Conservation (phyloP, 2,888 invertebrate genomes). For the Baccha elongata region DNA sequence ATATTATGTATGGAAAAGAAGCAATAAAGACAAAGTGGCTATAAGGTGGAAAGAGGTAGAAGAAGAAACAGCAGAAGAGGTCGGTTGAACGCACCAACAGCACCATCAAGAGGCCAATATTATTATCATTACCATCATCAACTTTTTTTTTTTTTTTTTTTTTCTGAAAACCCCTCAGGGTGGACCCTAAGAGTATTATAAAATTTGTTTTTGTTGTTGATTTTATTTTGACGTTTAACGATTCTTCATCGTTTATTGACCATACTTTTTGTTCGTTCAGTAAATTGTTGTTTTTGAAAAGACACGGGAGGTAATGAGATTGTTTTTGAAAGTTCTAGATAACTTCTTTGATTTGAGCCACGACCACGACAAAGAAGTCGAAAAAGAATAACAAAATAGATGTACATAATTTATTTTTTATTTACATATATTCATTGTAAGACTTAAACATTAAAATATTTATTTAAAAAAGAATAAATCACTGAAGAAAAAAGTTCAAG, state of each 20-base stretch:
- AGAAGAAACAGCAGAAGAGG: conserved; percentile 28
- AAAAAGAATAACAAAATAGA: background rate
- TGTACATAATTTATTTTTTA: too few species aligned
- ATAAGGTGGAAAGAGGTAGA: background rate
- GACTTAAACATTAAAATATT: too few species aligned
- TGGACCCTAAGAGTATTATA: conserved; percentile 26
- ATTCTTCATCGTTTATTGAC: background rate
- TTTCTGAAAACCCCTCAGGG: conserved; percentile 28
- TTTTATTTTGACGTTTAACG: conserved; percentile 33
- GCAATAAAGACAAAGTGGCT: background rate
- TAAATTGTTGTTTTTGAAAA: background rate
- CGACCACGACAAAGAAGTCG: background rate
- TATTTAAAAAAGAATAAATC: too few species aligned
- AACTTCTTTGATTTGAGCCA: background rate
- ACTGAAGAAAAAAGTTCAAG: too few species aligned
- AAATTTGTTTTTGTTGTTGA: conserved; percentile 23
- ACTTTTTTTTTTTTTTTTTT: background rate
- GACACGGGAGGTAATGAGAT: background rate
- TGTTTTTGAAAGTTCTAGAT: conserved; percentile 11
- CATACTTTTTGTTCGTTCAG: conserved; percentile 2
- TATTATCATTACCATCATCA: conserved; percentile 35
- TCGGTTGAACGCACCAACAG: conserved; percentile 21
- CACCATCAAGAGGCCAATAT: conserved; percentile 29
- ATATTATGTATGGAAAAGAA: conserved; percentile 9
- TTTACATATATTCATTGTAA: too few species aligned